phyloP scores from a whole-genome alignment of 1,140 invertebrate genomes.

The Dendroctonus ponderosae region DNA sequence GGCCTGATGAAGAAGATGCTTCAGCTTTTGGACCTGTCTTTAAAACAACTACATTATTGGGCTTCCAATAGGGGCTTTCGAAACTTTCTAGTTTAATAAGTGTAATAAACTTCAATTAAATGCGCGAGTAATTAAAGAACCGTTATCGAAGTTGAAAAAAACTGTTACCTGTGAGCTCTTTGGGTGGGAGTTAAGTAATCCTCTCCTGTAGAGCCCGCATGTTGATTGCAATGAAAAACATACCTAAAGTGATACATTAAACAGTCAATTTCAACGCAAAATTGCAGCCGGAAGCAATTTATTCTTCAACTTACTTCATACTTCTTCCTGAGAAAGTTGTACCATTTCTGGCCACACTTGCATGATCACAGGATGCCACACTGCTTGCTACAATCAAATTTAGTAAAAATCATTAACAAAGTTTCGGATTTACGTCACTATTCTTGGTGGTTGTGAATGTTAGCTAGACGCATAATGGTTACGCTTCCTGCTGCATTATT shows the following conservation, averaged over 20 bases:
- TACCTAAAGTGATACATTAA: constrained; percentile 55
- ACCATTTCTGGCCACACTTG: constrained; percentile 75
- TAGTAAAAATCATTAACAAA: not conserved
- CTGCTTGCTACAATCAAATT: constrained; percentile 54
- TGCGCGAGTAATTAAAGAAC: too few relatives aligned
- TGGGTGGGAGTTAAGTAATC: constrained; percentile 86
- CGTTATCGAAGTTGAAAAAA: not conserved
- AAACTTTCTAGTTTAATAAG: too few relatives aligned
- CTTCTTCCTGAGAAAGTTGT: constrained; percentile 67
- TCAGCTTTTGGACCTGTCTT: constrained; percentile 69
- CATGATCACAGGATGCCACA: constrained; percentile 70
- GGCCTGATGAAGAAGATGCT: constrained; percentile 69
- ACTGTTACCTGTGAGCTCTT: constrained; percentile 61
- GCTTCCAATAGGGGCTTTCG: not conserved
- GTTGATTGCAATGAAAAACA: constrained; percentile 77
- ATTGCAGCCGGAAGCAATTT: not conserved
- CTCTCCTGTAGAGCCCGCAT: constrained; percentile 68
- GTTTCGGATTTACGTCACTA: not conserved
- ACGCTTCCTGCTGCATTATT: not conserved
- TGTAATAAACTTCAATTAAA: constrained; percentile 2
- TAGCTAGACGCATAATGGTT: not conserved
- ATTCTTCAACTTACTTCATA: constrained; percentile 45
- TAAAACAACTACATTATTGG: not conserved
- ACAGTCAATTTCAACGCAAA: not conserved
- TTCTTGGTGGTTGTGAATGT: not conserved